Conservation (phyloP, 2,113 vertebrate species). For the Camelus bactrianus region DNA sequence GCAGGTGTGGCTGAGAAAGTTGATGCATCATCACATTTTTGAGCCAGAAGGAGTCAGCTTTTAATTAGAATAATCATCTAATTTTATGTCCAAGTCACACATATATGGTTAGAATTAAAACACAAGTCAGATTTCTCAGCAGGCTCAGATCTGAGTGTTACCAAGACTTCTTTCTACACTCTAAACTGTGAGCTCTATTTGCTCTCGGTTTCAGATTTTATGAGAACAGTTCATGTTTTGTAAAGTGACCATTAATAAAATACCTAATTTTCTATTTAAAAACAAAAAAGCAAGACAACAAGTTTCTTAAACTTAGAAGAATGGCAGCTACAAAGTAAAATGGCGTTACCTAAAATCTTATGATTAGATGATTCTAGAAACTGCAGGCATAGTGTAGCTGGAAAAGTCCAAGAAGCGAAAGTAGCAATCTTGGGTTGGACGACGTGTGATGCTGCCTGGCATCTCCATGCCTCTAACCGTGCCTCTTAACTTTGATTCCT, state of each 20-base stretch:
- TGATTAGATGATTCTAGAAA: conserved; percentile 8
- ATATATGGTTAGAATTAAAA: not conserved
- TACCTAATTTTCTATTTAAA: conserved; percentile 6
- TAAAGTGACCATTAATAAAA: conserved; percentile 24
- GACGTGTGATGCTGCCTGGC: not conserved
- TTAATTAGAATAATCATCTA: conserved; percentile 24
- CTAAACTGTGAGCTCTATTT: not conserved
- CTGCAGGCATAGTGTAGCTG: not conserved
- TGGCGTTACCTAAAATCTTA: not conserved
- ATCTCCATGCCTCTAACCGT: not conserved
- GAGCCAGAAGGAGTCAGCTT: not conserved
- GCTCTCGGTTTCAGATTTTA: not conserved
- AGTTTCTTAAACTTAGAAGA: not conserved
- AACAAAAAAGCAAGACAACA: not conserved
- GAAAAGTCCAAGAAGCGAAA: not conserved
- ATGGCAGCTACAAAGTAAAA: not conserved
- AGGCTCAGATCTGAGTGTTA: not conserved
- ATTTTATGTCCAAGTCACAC: not conserved
- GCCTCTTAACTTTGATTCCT: not conserved
- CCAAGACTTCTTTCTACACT: not conserved
- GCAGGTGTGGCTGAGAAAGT: conserved; percentile 4
- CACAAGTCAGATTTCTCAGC: not conserved
- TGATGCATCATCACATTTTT: not conserved
- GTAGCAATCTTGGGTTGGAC: not conserved
- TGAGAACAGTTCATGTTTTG: conserved; percentile 4